phyloP scores from a whole-genome alignment of 2,113 vertebrate species.

The Otis tarda region DNA sequence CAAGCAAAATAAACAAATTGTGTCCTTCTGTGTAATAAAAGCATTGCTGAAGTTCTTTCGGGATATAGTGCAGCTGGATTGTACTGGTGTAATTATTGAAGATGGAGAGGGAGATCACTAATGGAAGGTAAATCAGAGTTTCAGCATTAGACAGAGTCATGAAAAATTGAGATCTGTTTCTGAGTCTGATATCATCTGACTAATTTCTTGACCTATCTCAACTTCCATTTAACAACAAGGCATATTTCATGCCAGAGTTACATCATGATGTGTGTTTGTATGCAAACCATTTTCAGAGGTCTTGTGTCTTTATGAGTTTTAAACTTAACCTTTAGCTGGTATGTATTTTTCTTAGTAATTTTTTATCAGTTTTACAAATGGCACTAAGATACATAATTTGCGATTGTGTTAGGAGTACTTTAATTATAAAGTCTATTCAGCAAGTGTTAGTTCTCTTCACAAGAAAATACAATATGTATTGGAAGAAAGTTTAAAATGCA shows the following conservation, averaged over 20 bases:
- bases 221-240: neutral
- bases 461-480: neutral
- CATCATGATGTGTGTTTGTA: neutral
- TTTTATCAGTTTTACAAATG: neutral
- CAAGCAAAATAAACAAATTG: neutral
- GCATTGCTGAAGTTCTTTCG: neutral
- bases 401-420: neutral
- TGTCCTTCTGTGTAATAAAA: neutral
- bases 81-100: neutral
- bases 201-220: neutral
- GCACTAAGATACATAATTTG: neutral
- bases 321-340: neutral
- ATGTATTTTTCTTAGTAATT: neutral
- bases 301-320: neutral
- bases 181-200: neutral
- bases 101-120: neutral
- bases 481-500: neutral
- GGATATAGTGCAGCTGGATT: neutral
- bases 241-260: neutral
- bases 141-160: neutral
- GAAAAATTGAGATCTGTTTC: neutral
- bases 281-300: neutral
- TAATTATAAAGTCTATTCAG: neutral
- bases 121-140: neutral
- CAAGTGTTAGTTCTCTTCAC: neutral